phyloP scores from a whole-genome alignment of 2,888 invertebrate species.

The Mallateleia sp. region DNA sequence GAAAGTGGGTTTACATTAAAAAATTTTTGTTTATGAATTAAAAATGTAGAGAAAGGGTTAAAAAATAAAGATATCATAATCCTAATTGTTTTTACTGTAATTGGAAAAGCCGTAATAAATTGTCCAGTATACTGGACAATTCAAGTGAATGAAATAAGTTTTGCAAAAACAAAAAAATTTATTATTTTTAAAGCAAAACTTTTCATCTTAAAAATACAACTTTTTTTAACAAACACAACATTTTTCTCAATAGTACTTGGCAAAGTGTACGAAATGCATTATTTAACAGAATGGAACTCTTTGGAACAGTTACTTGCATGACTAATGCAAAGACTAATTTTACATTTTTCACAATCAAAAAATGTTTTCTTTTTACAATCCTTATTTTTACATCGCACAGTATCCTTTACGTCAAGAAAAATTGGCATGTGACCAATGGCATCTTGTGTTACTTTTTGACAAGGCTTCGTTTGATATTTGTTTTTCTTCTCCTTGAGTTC shows the following conservation, averaged over 20 bases:
- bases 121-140: slow-evolving; percentile 7
- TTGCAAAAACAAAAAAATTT: neutral
- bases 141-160: neutral
- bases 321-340: slow-evolving; percentile 17
- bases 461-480: slow-evolving; percentile 1
- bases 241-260: slow-evolving; percentile 6
- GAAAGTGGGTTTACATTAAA: slow-evolving; percentile 13
- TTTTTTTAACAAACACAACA: slow-evolving; percentile 3
- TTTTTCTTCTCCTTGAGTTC: slow-evolving; percentile 12
- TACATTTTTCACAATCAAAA: slow-evolving; percentile 23
- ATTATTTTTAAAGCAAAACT: slow-evolving; percentile 6
- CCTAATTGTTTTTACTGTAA: slow-evolving; percentile 1
- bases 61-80: slow-evolving; percentile 13
- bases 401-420: neutral
- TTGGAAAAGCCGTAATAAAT: slow-evolving; percentile 1
- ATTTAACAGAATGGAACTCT: slow-evolving; percentile 13
- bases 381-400: slow-evolving; percentile 7
- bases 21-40: slow-evolving; percentile 1
- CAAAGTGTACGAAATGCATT: slow-evolving; percentile 12
- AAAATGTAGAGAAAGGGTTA: neutral
- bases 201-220: slow-evolving; percentile 2
- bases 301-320: slow-evolving; percentile 25
- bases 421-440: slow-evolving; percentile 13
- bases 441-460: slow-evolving; percentile 14
- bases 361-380: slow-evolving; percentile 21